phyloP scores from a whole-genome alignment of 2,888 invertebrate species.

The Beris morrisii region DNA sequence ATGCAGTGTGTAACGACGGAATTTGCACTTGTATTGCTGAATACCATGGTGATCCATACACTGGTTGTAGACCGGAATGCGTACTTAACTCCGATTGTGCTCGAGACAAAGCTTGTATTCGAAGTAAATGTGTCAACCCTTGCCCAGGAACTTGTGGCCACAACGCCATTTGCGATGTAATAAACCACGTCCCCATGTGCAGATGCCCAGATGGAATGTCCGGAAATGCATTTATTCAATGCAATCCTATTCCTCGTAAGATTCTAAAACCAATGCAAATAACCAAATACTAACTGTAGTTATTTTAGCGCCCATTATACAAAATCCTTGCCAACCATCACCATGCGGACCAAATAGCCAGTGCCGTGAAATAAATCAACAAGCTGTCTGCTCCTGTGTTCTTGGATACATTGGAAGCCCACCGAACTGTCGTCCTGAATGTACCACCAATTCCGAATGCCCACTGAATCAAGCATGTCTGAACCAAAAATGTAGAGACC shows the following conservation, averaged over 20 bases:
- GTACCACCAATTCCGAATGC: constrained; percentile 71
- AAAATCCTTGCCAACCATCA: constrained; percentile 61
- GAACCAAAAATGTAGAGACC: constrained; percentile 70
- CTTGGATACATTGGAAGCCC: constrained; percentile 65
- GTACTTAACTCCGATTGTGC: constrained; percentile 74
- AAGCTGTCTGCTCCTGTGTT: constrained; percentile 64
- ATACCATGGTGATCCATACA: constrained; percentile 73
- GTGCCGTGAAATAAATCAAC: constrained; percentile 56
- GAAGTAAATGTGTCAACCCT: constrained; percentile 75
- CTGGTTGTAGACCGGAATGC: constrained; percentile 80
- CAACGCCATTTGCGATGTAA: constrained; percentile 74
- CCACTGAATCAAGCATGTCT: constrained; percentile 66
- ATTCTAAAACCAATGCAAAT: background rate
- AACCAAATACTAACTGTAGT: background rate
- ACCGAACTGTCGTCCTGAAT: constrained; percentile 78
- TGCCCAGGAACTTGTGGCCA: constrained; percentile 77
- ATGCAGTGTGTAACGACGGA: constrained; percentile 68
- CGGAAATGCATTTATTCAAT: constrained; percentile 73
- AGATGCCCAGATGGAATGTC: constrained; percentile 69
- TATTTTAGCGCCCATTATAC: constrained; percentile 31
- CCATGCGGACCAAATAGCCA: constrained; percentile 69
- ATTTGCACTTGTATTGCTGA: constrained; percentile 69
- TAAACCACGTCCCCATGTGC: constrained; percentile 78
- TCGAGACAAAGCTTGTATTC: constrained; percentile 67
- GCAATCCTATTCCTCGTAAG: constrained; percentile 51